A percentile compares a stretch with the other conserved stretches of the same genome.
Conservation (phyloP, 2,888 invertebrate species). For the Eristalis tenax region DNA sequence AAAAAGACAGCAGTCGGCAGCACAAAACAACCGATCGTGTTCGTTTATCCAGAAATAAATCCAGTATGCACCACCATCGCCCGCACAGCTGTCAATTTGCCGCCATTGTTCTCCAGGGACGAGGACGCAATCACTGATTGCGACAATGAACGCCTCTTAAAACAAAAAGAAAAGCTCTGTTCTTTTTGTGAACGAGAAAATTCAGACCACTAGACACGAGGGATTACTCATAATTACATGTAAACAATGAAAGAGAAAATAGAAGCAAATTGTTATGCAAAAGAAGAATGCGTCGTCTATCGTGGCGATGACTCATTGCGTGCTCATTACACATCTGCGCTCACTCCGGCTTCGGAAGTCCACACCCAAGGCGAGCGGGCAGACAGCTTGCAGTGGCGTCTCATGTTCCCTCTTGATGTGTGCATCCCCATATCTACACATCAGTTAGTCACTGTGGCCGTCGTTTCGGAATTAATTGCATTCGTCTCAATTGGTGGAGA, state of each 20-base stretch:
- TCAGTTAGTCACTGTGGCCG: constrained; percentile 23
- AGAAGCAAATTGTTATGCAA: constrained; percentile 51
- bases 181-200: not conserved
- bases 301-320: constrained; percentile 33
- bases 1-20: no score
- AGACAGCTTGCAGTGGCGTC: constrained; percentile 10
- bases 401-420: not conserved
- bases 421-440: not conserved
- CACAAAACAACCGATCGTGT: no score
- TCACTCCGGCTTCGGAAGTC: not conserved
- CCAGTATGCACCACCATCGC: not conserved
- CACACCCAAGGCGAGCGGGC: constrained; percentile 5
- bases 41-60: not conserved
- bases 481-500: constrained; percentile 49
- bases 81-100: constrained; percentile 18
- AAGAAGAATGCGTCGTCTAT: constrained; percentile 21
- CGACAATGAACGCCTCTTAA: constrained; percentile 44
- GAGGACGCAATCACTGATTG: constrained; percentile 35
- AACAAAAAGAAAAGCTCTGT: not conserved
- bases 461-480: constrained; percentile 47
- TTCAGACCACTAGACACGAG: constrained; percentile 13
- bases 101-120: constrained; percentile 29
- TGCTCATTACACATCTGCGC: not conserved
- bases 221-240: constrained; percentile 42
- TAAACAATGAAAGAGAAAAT: constrained; percentile 36